Evolutionary conservation across 2,113 vertebrate species (phyloP).

Genomic region (Corydoras sp.): DNA sequence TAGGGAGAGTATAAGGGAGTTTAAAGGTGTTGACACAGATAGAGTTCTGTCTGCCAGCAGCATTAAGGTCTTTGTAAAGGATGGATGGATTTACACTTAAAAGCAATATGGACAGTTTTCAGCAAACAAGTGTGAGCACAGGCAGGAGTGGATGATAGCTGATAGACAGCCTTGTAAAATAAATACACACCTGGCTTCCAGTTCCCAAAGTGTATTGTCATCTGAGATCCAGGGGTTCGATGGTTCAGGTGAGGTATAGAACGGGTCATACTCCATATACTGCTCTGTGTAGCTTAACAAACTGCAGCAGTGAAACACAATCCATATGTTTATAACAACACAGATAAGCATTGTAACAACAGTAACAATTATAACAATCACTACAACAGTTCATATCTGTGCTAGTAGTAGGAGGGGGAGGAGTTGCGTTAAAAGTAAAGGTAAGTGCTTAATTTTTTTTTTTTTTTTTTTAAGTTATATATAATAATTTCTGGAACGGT

Average conservation of each 20-base stretch:
- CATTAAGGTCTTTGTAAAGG: too few species aligned
- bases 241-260: slow-evolving; percentile 83
- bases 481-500: too few species aligned
- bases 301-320: slow-evolving; percentile 55
- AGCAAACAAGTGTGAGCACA: too few species aligned
- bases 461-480: too few species aligned
- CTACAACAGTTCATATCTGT: not conserved
- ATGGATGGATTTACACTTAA: too few species aligned
- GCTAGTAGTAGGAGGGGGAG: not conserved
- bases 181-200: slow-evolving; percentile 79
- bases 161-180: not conserved
- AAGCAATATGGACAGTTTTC: too few species aligned
- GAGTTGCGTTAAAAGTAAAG: not conserved
- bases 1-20: too few species aligned
- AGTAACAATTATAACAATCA: not conserved
- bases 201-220: slow-evolving; percentile 87
- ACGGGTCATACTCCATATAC: slow-evolving; percentile 93
- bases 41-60: too few species aligned
- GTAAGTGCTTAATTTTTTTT: not conserved
- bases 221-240: slow-evolving; percentile 95
- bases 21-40: too few species aligned
- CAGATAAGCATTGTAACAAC: not conserved
- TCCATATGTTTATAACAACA: not conserved
- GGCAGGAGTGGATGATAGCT: too few species aligned
- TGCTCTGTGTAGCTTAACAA: slow-evolving; percentile 90